Conservation (phyloP, 1,140 invertebrate genomes). For the Zaprionus lachaisei region DNA sequence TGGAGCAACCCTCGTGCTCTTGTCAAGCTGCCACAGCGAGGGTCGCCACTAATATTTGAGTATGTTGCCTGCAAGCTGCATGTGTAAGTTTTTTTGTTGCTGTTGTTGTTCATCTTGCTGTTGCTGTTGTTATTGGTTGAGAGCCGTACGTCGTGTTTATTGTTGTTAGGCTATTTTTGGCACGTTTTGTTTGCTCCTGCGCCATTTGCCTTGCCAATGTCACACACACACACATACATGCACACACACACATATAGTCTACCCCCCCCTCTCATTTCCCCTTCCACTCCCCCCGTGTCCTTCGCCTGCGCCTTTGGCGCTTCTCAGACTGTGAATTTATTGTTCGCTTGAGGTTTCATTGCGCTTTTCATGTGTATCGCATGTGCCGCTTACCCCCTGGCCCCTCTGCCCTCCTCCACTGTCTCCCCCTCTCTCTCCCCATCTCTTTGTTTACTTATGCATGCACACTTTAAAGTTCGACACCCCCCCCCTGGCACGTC, state of each 20-base stretch:
- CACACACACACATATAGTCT: constrained; percentile 17
- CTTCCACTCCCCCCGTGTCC: background rate
- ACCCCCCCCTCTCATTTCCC: background rate
- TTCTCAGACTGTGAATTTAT: constrained; percentile 51
- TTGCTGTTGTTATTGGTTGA: constrained; percentile 7
- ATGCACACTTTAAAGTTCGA: constrained; percentile 59
- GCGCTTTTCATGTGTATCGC: constrained; percentile 39
- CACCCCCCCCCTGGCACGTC: constrained; percentile 1
- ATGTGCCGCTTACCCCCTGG: background rate
- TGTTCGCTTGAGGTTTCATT: constrained; percentile 63
- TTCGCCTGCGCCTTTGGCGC: background rate
- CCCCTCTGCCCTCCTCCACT: background rate
- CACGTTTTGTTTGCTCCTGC: constrained; percentile 53
- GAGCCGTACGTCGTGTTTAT: constrained; percentile 29
- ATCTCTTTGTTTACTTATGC: constrained; percentile 42
- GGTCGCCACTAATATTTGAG: too few relatives aligned
- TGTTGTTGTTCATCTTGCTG: background rate
- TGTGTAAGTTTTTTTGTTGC: background rate
- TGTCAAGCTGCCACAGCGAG: too few relatives aligned
- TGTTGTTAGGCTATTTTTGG: constrained; percentile 53
- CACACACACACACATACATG: constrained; percentile 23
- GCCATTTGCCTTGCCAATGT: constrained; percentile 37
- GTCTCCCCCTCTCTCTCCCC: background rate
- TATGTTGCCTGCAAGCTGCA: background rate
- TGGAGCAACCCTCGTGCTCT: too few relatives aligned